A percentile compares a stretch with the other conserved stretches of the same genome.
phyloP scores from a whole-genome alignment of 53 echinoderm and acorn worm genomes.

The Hippasteria phrygiana region DNA sequence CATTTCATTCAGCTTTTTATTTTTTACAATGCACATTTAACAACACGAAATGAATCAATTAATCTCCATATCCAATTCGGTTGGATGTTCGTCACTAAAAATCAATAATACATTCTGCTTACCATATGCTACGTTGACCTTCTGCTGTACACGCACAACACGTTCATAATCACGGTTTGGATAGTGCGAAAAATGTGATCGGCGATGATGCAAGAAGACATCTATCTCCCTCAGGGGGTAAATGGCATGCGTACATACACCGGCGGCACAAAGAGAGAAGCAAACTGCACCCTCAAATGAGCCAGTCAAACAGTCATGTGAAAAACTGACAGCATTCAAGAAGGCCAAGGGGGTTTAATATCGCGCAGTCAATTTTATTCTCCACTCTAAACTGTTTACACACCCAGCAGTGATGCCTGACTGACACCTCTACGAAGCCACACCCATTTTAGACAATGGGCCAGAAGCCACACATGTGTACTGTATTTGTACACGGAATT shows the following conservation, averaged over 20 bases:
- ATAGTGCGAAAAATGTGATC: background rate
- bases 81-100: too few relatives aligned
- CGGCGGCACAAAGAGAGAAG: background rate
- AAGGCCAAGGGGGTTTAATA: background rate
- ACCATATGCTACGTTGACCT: background rate
- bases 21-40: background rate
- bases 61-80: conserved; percentile 1
- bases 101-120: conserved; percentile 21
- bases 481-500: background rate
- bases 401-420: conserved; percentile 9
- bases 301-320: background rate
- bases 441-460: conserved; percentile 26
- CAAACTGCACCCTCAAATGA: background rate
- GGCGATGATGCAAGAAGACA: background rate
- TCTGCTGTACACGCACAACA: background rate
- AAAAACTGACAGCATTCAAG: background rate
- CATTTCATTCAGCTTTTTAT: background rate
- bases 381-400: conserved; percentile 31
- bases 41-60: conserved; percentile 18
- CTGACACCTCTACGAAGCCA: conserved; percentile 16
- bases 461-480: background rate
- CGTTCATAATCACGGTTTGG: background rate
- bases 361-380: background rate
- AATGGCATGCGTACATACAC: background rate
- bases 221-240: background rate